Conservation (phyloP, 2,797 vertebrate species). For the Nasua narica region DNA sequence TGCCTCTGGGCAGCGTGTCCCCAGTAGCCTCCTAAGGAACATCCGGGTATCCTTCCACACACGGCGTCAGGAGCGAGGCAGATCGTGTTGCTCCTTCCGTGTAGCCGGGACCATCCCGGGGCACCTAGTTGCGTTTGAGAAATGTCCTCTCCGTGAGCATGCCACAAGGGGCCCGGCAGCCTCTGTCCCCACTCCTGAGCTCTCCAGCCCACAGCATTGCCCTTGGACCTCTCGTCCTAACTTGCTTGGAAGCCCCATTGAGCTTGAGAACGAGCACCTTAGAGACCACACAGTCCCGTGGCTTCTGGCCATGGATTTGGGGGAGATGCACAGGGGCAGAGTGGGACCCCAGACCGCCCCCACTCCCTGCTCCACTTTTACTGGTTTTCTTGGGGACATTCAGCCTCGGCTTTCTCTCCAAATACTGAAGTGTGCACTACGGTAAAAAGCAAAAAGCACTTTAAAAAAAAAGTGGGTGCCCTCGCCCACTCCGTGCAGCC, state of each 20-base stretch:
- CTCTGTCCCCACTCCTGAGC: neutral
- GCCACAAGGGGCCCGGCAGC: neutral
- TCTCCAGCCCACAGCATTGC: neutral
- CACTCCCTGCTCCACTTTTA: neutral
- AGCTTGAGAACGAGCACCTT: neutral
- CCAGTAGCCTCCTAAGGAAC: neutral
- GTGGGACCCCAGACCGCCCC: neutral
- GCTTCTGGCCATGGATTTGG: neutral
- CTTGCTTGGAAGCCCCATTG: neutral
- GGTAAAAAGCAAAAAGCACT: neutral
- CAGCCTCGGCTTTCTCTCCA: neutral
- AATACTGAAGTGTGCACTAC: neutral
- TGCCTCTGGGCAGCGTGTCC: neutral
- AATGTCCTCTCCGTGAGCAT: neutral
- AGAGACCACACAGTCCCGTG: neutral
- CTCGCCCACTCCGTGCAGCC: neutral
- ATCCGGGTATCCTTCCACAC: rapidly evolving
- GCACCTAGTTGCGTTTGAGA: neutral
- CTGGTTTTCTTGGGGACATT: neutral
- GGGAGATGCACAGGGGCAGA: neutral
- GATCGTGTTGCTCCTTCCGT: neutral
- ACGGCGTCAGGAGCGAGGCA: neutral
- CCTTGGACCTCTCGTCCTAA: neutral
- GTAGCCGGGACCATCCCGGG: neutral
- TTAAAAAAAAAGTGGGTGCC: neutral